Conservation (phyloP, 1,140 invertebrate species). For the Solenopsis fugax region DNA sequence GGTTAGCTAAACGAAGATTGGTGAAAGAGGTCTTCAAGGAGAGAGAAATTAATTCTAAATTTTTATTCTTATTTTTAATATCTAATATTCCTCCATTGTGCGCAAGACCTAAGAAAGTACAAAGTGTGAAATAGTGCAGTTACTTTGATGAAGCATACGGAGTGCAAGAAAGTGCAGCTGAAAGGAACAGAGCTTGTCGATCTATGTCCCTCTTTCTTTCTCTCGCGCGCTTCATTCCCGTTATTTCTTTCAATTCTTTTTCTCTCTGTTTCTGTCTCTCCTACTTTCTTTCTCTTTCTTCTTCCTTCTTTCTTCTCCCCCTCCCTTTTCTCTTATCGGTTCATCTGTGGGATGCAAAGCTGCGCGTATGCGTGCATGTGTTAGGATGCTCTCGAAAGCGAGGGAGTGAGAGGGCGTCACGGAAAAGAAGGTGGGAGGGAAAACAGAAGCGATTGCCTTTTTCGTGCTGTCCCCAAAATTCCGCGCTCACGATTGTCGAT, state of each 20-base stretch:
- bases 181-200: neutral
- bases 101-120: neutral
- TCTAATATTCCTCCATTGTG: too few species aligned
- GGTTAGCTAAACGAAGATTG: too few species aligned
- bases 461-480: conserved; percentile 17
- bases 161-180: neutral
- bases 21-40: too few species aligned
- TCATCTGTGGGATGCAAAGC: conserved; percentile 61
- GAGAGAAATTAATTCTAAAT: too few species aligned
- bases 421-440: conserved; percentile 48
- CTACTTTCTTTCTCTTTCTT: conserved; percentile 47
- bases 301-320: conserved; percentile 16
- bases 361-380: conserved; percentile 68
- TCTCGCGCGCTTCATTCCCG: neutral
- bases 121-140: neutral
- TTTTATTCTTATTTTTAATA: too few species aligned
- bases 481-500: conserved; percentile 47
- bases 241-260: neutral
- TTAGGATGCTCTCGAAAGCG: conserved; percentile 60
- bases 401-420: conserved; percentile 36
- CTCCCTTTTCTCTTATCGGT: conserved; percentile 24
- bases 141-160: neutral
- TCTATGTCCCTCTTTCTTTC: conserved; percentile 22
- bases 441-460: conserved; percentile 31
- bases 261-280: neutral